These are phyloP conservation scores for Sorex maritimensis DNA, from an alignment of 2,797 vertebrate species.

Conservation along the genomic window DNA sequence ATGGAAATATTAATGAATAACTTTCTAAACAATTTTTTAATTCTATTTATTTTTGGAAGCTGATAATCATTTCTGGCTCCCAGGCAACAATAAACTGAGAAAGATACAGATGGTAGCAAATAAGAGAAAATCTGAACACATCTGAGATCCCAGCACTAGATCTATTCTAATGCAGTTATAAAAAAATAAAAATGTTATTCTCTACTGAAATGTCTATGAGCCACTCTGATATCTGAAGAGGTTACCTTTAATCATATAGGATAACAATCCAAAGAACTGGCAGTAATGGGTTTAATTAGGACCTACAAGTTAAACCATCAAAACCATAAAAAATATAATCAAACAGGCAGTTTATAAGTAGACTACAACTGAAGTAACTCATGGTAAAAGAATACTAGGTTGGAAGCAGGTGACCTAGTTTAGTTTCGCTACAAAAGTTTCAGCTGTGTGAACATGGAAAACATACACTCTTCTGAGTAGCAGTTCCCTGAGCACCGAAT, in stretches of 20 bases:
- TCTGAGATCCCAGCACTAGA: neutral
- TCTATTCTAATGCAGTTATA: neutral
- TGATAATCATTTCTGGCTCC: constrained; percentile 59
- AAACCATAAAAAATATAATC: neutral
- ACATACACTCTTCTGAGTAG: neutral
- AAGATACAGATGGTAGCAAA: constrained; percentile 8
- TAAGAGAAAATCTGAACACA: neutral
- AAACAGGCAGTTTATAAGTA: neutral
- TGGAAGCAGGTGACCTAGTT: neutral
- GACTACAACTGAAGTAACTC: neutral
- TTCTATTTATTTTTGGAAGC: constrained; percentile 48
- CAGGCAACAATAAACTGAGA: constrained; percentile 41
- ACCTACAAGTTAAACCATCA: constrained; percentile 31
- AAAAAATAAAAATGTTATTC: neutral
- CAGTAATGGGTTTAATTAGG: neutral
- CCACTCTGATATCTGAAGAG: neutral
- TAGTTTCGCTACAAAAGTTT: neutral
- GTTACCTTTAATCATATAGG: neutral
- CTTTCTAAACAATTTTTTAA: constrained; percentile 44
- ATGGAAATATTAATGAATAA: constrained; percentile 46
- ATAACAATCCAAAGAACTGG: neutral
- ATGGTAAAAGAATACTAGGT: neutral
- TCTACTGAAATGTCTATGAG: neutral
- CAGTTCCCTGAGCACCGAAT: neutral
- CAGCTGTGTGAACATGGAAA: neutral